Conservation (phyloP, 2,113 vertebrate species). For the Arvicanthis niloticus region DNA sequence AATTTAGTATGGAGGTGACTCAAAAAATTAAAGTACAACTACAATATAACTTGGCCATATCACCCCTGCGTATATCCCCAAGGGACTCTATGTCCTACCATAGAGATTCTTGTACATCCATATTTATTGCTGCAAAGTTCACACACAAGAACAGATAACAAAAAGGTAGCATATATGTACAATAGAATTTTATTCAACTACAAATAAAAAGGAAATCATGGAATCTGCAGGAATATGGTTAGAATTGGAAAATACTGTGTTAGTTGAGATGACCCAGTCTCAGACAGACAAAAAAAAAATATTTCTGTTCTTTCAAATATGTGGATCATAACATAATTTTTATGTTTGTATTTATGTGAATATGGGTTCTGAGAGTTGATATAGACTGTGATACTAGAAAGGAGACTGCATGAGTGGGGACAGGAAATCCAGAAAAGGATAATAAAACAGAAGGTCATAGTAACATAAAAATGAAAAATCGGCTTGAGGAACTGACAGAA, state of each 20-base stretch:
- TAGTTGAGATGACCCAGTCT: not conserved
- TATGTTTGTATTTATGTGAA: not conserved
- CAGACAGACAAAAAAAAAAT: not conserved
- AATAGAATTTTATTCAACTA: not conserved
- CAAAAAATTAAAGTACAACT: not conserved
- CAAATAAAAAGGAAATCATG: not conserved
- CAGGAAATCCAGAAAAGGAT: not conserved
- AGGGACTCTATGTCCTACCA: too few species aligned
- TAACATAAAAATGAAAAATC: not conserved
- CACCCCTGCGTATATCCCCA: not conserved
- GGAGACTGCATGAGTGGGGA: not conserved
- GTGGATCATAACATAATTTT: not conserved
- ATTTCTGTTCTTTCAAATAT: too few species aligned
- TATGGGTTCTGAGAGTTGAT: not conserved
- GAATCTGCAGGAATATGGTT: not conserved
- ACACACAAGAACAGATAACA: not conserved
- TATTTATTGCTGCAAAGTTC: not conserved
- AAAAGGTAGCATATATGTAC: not conserved
- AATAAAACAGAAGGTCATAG: not conserved
- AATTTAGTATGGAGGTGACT: not conserved
- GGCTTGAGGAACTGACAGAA: too few species aligned
- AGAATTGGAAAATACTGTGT: not conserved
- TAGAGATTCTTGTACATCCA: not conserved
- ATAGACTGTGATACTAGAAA: not conserved
- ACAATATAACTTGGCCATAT: not conserved